Percentiles rank a stretch among this genome's conserved stretches.
Conservation (phyloP, 2,113 vertebrate species). For the Prunella himalayana region DNA sequence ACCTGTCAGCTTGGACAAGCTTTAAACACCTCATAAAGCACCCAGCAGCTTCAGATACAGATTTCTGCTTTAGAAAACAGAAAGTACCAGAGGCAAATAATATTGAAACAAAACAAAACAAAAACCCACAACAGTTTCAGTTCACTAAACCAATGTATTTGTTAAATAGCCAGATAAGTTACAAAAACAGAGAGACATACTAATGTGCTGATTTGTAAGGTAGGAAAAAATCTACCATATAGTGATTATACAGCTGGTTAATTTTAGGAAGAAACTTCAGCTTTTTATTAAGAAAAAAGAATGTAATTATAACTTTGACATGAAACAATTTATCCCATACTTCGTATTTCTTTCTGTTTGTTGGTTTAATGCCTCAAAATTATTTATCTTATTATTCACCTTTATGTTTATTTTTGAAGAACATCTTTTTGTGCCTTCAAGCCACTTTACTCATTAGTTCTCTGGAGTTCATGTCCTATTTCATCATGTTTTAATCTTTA, state of each 20-base stretch:
- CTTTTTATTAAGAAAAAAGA: conserved; percentile 19
- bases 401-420: conserved; percentile 59
- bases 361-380: conserved; percentile 22
- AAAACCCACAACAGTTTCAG: not conserved
- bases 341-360: not conserved
- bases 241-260: conserved; percentile 17
- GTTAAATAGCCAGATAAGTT: not conserved
- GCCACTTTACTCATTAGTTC: conserved; percentile 72
- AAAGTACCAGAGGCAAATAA: not conserved
- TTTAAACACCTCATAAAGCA: not conserved
- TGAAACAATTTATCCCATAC: not conserved
- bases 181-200: not conserved
- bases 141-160: not conserved
- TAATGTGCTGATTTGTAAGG: not conserved
- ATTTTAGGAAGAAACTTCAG: not conserved
- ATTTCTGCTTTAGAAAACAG: not conserved
- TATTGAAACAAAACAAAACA: accelerated
- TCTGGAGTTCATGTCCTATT: conserved; percentile 64
- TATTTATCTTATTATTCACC: conserved; percentile 57
- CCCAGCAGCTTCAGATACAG: not conserved
- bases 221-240: not conserved
- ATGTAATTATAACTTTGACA: conserved; percentile 29
- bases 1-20: not conserved
- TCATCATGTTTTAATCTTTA: conserved; percentile 73
- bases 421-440: conserved; percentile 48